Evolutionary conservation across 1,140 invertebrate genomes (phyloP), one percentile per base, ranked within the genome.

Genomic region (Venustaconcha ellipsiformis): DNA sequence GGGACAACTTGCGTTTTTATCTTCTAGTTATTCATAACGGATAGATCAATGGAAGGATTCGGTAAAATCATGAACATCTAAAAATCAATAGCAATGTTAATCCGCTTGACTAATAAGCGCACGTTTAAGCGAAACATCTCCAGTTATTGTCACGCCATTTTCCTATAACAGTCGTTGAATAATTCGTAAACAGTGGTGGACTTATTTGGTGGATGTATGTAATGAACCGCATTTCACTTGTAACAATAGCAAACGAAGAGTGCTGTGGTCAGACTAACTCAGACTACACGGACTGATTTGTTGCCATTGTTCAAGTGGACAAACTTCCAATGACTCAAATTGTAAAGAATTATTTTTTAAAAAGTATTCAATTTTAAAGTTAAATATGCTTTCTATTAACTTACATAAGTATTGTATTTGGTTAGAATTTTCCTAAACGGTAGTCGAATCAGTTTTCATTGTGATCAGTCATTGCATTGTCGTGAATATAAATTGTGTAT

Each of bases 361-460:
- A 30, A 14, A 11, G 18, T 48, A 4, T 13, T 12, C 14, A 1
- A 15, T 37, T 48, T 37, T 67, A n/a, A 30, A 30, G 13, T 14
- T 37, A 12, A 30, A 14, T n/a, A 13, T 67, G 20, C 1, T 30
- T 48, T 30, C 0, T 48, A 30, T 30, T 74, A 48, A 15, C 74
- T 30, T 26, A n/a, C 37, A 8, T 64, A 6, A 55, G 17, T 8
- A 96, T 96, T 0, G 88, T 82, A 82, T 94, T 95, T n/a, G 93
- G 92, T 11, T 90, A 63, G 17, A 76, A 37, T 30, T 70, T 14
- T 17, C 57, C 57, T 23, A 26, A 14, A 78, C 5, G 12, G 13
- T 11, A 1, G 11, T 17, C 17, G 8, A 17, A 72, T 14, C 13
- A 79, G 74, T 70, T 56, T 77, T 74, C n/a, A 14, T 75, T 66